Evolutionary conservation across 2,113 vertebrate genomes (phyloP), one percentile per base, ranked within the genome.

Genomic region (Smithornis capensis): DNA sequence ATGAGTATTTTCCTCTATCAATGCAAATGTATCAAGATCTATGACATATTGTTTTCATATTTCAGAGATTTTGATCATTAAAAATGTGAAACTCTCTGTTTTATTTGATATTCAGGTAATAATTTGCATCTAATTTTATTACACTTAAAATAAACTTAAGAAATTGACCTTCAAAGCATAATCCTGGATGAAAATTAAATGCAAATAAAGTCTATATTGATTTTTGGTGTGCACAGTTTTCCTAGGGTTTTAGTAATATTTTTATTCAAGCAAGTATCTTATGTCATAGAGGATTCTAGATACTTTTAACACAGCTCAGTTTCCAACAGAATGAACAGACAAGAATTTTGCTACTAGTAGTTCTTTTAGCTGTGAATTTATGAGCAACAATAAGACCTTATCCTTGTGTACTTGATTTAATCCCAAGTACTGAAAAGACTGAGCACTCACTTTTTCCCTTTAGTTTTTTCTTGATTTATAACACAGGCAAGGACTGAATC

Each of bases 151-250:
- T 24, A 92, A 90, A 78, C 47, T 37, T 63, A 0, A 60, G 62
- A 84, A 81, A 78, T 68, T 69, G 8, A 81, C 33, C 47, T 89
- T 94, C 81, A 95, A 89, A 83, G 62, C 55, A 71, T 82, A 78
- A 94, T 70, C 19, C 62, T 73, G 70, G 57, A 83, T 80, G 86
- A 96, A 96, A 96, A 97, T 96, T 74, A 97, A 97, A 97, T 97
- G 96, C 95, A 97, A 97, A 95, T 92, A 96, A 22, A 94, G 88
- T 96, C 93, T 92, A 76, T 93, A 92, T 84, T 97, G 96, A 95
- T 97, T 97, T 95, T 95, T 86, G 83, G 50, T 64, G 52, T 93
- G 90, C 87, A 88, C 11, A 53, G 84, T 97, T 98, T 95, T 97
- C 53, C 84, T 68, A 90, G 88, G 87, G 55, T 95, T 96, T 97